Evolutionary conservation across 2,797 vertebrate genomes (phyloP).

Genomic region (Prunella strophiata): DNA sequence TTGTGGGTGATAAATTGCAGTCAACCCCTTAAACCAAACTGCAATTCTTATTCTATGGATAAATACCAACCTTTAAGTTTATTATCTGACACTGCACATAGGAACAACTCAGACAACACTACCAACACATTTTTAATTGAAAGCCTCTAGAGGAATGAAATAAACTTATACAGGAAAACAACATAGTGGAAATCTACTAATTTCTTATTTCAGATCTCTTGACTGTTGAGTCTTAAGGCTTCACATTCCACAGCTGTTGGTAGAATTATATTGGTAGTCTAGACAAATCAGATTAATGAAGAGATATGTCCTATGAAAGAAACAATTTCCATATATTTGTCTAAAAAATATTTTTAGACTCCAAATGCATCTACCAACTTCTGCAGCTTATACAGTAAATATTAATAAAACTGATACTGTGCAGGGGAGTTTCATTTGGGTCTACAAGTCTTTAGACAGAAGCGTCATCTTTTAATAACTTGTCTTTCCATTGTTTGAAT

Average conservation of each 20-base stretch:
- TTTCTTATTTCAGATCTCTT: not conserved
- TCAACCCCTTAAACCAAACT: not conserved
- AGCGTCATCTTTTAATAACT: not conserved
- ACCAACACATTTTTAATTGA: not conserved
- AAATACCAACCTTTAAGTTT: not conserved
- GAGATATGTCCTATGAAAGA: not conserved
- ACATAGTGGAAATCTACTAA: not conserved
- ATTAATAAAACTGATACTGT: not conserved
- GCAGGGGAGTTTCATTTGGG: not conserved
- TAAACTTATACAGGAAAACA: not conserved
- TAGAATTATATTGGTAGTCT: not conserved
- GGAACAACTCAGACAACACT: not conserved
- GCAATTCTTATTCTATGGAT: not conserved
- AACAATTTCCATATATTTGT: not conserved
- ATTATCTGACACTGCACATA: not conserved
- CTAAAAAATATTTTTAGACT: not conserved
- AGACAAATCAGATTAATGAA: not conserved
- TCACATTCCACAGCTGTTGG: not conserved
- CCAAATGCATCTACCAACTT: not conserved
- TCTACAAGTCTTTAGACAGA: not conserved
- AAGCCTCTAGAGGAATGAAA: not conserved
- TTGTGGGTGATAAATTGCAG: not conserved
- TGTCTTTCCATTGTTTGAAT: not conserved
- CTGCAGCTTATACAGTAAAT: not conserved
- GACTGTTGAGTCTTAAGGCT: not conserved